Evolutionary conservation across 2,888 invertebrate species (phyloP).

Genomic region (Frankliniella intonsa): DNA sequence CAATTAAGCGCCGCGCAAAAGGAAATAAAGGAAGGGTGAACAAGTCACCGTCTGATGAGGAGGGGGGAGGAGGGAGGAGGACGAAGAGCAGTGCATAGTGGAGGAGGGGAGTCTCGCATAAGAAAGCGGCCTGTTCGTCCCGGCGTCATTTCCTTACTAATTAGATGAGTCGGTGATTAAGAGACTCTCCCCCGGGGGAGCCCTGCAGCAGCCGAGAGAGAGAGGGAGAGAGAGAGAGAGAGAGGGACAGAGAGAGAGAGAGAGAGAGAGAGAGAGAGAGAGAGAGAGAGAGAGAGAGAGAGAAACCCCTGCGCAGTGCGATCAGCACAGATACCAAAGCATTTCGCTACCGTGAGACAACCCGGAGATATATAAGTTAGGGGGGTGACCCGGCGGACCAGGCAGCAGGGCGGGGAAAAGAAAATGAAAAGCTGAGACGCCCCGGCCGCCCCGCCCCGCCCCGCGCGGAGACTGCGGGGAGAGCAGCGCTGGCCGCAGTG

Average conservation of each 20-base stretch:
- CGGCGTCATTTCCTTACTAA: background rate
- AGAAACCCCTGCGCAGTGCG: no score
- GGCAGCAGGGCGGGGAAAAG: no score
- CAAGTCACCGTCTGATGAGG: background rate
- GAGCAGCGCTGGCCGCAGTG: no score
- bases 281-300: slow-evolving; percentile 1
- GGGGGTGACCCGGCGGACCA: no score
- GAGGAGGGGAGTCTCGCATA: no score
- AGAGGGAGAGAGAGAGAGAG: background rate
- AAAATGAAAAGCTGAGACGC: no score
- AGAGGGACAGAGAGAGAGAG: background rate
- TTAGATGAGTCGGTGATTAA: slow-evolving; percentile 19
- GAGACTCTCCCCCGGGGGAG: background rate
- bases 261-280: background rate
- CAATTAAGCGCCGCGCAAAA: background rate
- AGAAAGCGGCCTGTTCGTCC: background rate
- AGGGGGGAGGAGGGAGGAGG: background rate
- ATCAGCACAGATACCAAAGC: no score
- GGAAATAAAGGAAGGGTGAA: slow-evolving; percentile 2
- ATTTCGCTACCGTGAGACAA: no score
- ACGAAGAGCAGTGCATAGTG: no score
- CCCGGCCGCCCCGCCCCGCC: no score
- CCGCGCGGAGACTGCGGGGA: no score
- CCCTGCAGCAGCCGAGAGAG: background rate
- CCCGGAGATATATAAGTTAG: no score